Base-by-base conservation (phyloP, 2,113 vertebrate genomes). In the Barbus barbus region DNA sequence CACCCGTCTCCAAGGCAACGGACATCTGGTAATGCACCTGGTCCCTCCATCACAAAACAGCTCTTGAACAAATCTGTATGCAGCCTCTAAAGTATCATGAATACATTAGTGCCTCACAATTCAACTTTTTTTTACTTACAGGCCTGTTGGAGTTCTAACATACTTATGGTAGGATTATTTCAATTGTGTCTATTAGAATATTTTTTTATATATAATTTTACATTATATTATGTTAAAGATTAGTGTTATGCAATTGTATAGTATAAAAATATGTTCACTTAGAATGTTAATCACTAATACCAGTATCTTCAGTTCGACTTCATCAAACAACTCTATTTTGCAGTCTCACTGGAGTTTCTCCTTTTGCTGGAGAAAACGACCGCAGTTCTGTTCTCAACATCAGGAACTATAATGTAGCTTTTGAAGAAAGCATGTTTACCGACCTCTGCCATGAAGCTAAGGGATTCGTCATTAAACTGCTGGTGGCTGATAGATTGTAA, bases 391-490 rank as follows among this genome's bases (percentile, higher is more conserved):
- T 98, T 63, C 94, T 98, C 89, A 99, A 99, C 90, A 98, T 99
- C 91, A 96, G 95, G 48, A 98, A 97, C 92, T 99, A 98, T 89
- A 97, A 98, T 0, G 97, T 99, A 87, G 97, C 97, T 9, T 98
- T 99, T 1, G 97, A 99, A 89, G 98, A 99, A 91, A 94, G 85
- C 88, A 98, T 97, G 89, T 98, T 98, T 90, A 94, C 95, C 31
- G 96, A 96, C 69, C 95, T 99, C 65, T 97, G 96, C 28, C 85
- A 96, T 61, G 97, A 99, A 90, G 97, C 97, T 48, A 96, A 96
- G 89, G 96, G 96, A 60, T 99, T 99, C n/a, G 96, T 99, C 91
- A 98, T 98, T 90, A 98, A 97, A 91, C 95, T 99, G 88, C 93
- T 99, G 78, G 97, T 98, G 72, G 96, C 92, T 5, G 97, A 99